Evolutionary conservation across 1,140 invertebrate genomes (phyloP).

Genomic region (Belonocnema kinseyi): DNA sequence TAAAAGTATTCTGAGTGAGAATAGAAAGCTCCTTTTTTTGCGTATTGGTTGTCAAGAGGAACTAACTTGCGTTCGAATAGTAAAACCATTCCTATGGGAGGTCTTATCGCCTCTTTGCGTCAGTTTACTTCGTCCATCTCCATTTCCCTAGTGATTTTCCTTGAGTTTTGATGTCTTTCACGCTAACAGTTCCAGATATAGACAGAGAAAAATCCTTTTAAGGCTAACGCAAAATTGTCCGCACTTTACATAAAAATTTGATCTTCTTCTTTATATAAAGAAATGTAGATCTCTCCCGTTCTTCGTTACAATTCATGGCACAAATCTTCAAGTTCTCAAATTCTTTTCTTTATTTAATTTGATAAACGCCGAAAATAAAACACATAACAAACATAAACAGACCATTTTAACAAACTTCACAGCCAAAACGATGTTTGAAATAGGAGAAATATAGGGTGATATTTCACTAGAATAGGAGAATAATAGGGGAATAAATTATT

Average conservation of each 20-base stretch:
- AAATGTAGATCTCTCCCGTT: too few species aligned
- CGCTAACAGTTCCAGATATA: conserved; percentile 48
- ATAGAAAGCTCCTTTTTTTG: conserved; percentile 43
- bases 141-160: conserved; percentile 56
- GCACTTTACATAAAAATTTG: neutral
- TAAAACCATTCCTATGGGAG: conserved; percentile 55
- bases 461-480: too few species aligned
- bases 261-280: neutral
- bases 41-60: conserved; percentile 47
- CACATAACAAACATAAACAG: too few species aligned
- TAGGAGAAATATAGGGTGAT: too few species aligned
- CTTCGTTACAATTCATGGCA: too few species aligned
- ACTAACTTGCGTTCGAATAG: conserved; percentile 50
- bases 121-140: conserved; percentile 55
- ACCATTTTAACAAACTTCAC: too few species aligned
- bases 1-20: conserved; percentile 49
- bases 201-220: conserved; percentile 51
- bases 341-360: too few species aligned
- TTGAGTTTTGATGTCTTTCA: conserved; percentile 60
- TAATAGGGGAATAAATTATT: too few species aligned
- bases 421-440: too few species aligned
- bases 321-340: too few species aligned
- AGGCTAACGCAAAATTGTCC: conserved; percentile 17
- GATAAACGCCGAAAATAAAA: too few species aligned
- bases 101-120: conserved; percentile 58